phyloP scores from a whole-genome alignment of 2,888 invertebrate species.

The Aromia moschata region DNA sequence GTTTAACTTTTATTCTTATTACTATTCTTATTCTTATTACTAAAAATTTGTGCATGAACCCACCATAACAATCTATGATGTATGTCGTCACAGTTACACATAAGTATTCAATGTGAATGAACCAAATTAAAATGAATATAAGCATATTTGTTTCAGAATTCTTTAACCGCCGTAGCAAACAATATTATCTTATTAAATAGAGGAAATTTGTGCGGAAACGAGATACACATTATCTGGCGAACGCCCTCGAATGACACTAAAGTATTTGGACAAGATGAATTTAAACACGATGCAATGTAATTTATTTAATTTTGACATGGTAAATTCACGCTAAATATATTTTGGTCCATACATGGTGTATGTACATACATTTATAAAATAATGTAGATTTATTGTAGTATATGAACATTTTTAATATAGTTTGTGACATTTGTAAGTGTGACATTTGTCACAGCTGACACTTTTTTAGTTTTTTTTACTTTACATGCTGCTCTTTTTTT shows the following conservation, averaged over 20 bases:
- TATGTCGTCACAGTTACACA: background rate
- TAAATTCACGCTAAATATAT: background rate
- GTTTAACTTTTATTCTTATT: too few species aligned
- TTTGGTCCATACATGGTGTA: background rate
- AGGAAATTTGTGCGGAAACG: slow-evolving; percentile 38
- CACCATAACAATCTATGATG: too few species aligned
- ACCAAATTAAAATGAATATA: background rate
- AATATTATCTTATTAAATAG: slow-evolving; percentile 20
- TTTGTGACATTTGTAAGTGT: background rate
- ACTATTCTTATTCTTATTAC: too few species aligned
- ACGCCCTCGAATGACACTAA: slow-evolving; percentile 34
- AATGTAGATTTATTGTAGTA: background rate
- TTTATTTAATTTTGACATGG: background rate
- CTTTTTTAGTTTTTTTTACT: too few species aligned
- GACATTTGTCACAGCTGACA: too few species aligned
- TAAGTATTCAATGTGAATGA: background rate
- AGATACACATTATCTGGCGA: slow-evolving; percentile 35
- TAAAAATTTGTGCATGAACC: too few species aligned
- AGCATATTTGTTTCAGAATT: background rate
- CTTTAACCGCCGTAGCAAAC: background rate
- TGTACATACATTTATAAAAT: background rate
- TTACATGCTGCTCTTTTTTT: too few species aligned
- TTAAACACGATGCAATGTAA: background rate
- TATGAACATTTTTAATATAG: background rate
- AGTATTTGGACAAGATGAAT: slow-evolving; percentile 3